Percentiles rank a stretch among this genome's conserved stretches.
These are phyloP conservation scores for Penaeus chinensis DNA, from an alignment of 1,140 invertebrate species.

Conservation along the genomic window DNA sequence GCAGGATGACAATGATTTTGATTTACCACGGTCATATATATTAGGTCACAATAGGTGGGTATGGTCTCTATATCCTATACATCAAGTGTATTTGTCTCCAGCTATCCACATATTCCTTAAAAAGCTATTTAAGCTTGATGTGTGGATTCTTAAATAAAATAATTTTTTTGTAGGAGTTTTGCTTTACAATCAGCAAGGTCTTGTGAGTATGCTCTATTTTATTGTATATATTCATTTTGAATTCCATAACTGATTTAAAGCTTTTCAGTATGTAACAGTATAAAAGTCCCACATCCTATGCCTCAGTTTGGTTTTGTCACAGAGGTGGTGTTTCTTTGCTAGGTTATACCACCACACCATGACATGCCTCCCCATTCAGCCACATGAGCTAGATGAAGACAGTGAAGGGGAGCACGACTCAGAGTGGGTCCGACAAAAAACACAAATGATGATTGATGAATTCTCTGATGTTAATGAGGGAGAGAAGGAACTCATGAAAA, in stretches of 20 bases:
- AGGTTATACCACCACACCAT: constrained; percentile 94
- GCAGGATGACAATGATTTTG: constrained; percentile 68
- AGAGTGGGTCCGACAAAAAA: constrained; percentile 93
- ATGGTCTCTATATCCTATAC: too few species aligned
- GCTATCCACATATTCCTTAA: too few species aligned
- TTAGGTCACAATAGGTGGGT: constrained; percentile 87
- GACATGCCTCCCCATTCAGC: constrained; percentile 91
- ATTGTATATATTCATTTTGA: not conserved
- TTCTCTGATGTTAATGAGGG: constrained; percentile 99
- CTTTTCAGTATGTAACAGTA: constrained; percentile 16
- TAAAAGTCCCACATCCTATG: not conserved
- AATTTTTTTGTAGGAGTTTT: too few species aligned
- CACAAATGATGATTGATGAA: constrained; percentile 97
- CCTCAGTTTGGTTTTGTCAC: not conserved
- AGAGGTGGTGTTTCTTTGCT: constrained; percentile 34
- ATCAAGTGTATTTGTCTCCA: too few species aligned
- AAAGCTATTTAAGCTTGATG: too few species aligned
- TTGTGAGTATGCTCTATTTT: not conserved
- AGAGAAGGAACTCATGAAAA: constrained; percentile 98
- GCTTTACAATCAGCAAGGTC: too few species aligned
- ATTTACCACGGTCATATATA: constrained; percentile 85
- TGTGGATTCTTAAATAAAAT: too few species aligned
- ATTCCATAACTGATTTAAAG: not conserved
- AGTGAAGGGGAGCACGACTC: constrained; percentile 95
- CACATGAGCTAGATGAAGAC: constrained; percentile 93